Base-by-base conservation (phyloP, 2,888 invertebrate genomes). In the Cheilosia soror region DNA sequence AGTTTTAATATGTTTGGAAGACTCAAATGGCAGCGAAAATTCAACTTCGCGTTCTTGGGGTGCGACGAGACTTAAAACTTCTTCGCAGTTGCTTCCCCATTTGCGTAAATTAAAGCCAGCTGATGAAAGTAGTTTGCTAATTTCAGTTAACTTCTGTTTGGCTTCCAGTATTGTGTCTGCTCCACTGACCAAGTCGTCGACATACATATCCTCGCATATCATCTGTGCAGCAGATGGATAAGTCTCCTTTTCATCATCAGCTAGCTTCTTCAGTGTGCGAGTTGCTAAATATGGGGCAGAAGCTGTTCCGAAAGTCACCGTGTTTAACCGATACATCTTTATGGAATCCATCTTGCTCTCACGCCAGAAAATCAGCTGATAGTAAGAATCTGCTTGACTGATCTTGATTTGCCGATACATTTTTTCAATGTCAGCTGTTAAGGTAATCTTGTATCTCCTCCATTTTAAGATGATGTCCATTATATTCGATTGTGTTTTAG, bases 171-270 rank as follows among this genome's bases (percentile, higher is more conserved):
- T 29, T 9, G 72, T 13, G 15, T 62, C 58, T 5, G 58, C 71
- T 33, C 58, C 58, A n/a, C 20, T 7, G 5, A 71, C 31, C 6
- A 71, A n/a, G 44, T 60, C 71, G 13, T 71, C 71, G 4, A 71
- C 60, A 27, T 71, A 71, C 11, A 47, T 44, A 6, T 71, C 49
- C 13, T 71, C 37, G 4, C 37, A 7, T 9, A 58, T 20, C 33
- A 60, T 71, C 1, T 31, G 15, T 13, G 49, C 71, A n/a, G 44
- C 71, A 9, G 31, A 4, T 9, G 71, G 71, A 60, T 44, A 60
- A 7, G 7, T 51, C 0, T 42, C 25, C 40, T 42, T 25, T 27
- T 68, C 47, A 31, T 63, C 63, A 13, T 11, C 47, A 47, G 47
- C 31, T 2, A 47, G 15, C 20, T 20, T 44, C 4, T 44, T 44